phyloP scores from a whole-genome alignment of 1,140 invertebrate species.

The Neodiprion virginianus region DNA sequence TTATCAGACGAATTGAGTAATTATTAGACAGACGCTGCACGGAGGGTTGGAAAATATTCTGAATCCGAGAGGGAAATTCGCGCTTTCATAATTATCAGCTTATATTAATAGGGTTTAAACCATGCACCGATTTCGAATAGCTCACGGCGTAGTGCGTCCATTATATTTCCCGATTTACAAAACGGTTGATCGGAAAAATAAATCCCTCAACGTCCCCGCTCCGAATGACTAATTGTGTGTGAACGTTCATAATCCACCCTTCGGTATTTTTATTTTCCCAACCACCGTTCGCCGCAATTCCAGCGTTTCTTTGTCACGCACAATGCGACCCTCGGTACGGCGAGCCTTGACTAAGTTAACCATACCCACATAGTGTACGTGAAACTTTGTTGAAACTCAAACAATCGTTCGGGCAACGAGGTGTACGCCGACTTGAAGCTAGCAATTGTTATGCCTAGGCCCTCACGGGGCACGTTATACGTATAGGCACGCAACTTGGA shows the following conservation, averaged over 20 bases:
- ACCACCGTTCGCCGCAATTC: too few relatives aligned
- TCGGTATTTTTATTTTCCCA: neutral
- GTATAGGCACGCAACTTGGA: neutral
- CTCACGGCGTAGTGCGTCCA: neutral
- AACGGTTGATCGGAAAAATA: neutral
- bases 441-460: neutral
- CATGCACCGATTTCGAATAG: neutral
- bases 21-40: neutral
- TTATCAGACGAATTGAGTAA: neutral
- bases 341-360: neutral
- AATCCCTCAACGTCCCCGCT: too few relatives aligned
- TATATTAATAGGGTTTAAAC: neutral
- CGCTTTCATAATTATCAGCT: neutral
- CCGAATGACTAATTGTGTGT: too few relatives aligned
- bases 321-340: neutral
- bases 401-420: neutral
- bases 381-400: constrained; percentile 3
- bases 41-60: neutral
- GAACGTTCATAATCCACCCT: neutral
- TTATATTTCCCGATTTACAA: neutral
- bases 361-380: neutral
- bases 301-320: neutral
- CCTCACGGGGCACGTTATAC: too few relatives aligned
- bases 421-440: constrained; percentile 1
- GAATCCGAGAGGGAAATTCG: neutral